Base-by-base conservation (phyloP, 2,888 invertebrate species). In the Andrena bucephala region DNA sequence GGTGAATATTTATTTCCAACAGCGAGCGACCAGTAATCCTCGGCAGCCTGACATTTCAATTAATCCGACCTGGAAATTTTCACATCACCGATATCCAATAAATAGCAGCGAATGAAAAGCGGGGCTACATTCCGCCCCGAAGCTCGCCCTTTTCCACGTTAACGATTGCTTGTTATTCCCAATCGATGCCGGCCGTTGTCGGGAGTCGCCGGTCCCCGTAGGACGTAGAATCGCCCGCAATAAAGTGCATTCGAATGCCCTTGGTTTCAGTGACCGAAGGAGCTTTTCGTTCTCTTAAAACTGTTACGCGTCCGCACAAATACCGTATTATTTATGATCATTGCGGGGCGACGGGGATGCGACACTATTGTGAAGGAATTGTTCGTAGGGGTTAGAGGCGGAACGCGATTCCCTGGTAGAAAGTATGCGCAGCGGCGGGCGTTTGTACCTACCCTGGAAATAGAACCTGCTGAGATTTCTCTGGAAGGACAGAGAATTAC, bases 401-500 rank as follows among this genome's bases (percentile, higher is more conserved):
- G 27, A 1, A n/a, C 59, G 73, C 42, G n/a, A 67, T 67, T 54
- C 65, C 42, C 29, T 42, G 3, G 50, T 54, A 68, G 78, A 31
- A 70, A 69, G 29, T 66, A 50, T 65, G 29, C 54, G 50, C 50
- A 29, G 8, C 71, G 13, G 16, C 20, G 67, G 60, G 52, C 57
- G 74, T 85, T 85, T 57, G 63, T 87, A 85, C 75, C 87, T 83
- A 77, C 33, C 33, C 65, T 27, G 66, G 66, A 78, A 80, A 87
- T 81, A 85, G 82, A 84, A 83, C 85, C 81, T 76, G 79, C 76
- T 29, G 83, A 77, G 87, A 83, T 78, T 87, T 79, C 76, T 81
- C 54, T 62, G 75, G 71, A 83, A 85, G 85, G 83, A 79, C 78
- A 31, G 77, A 83, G 87, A 85, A 87, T 85, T 83, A 87, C 79